Base-by-base conservation (phyloP, 2,888 invertebrate genomes). In the Lymantria dispar region DNA sequence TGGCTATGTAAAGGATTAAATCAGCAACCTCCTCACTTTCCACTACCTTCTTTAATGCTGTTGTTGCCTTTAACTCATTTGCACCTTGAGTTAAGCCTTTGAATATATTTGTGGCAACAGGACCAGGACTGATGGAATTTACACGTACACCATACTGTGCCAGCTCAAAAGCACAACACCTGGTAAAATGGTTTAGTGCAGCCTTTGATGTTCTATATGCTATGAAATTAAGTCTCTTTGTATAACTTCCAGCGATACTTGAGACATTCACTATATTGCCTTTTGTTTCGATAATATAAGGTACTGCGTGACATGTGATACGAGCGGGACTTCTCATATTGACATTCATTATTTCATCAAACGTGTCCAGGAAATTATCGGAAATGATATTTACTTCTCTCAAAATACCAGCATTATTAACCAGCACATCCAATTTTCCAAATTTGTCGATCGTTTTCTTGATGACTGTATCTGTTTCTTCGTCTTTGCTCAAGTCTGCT, bases 161-260 rank as follows among this genome's bases (percentile, higher is more conserved):
- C n/a, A 94, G 75, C 64, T 94, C 96, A 39, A 95, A 74, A 1
- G 96, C 96, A 5, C 93, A 82, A 70, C 95, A 94, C 56, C 92
- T 82, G 0, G 95, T 96, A 54, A 96, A 92, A 67, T 95, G 95
- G 75, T 96, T 95, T 10, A 96, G 64, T 1, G 95, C 95, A 31
- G 95, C 90, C 81, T 96, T 96, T 10, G 95, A 94, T 87, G 95
- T 93, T 52, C 88, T 85, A 72, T 96, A 96, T 0, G 68, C 42
- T 13, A 51, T 48, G 52, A 48, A 8, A 36, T 11, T 14, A 2
- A 41, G 3, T n/a, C 9, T 10, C n/a, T 8, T 11, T 2, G 13
- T 13, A 0, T 11, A 43, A 0, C 45, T 48, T 7, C 39, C 53
- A 1, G 48, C 33, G 9, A 68, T 9, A 41, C 65, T 66, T 1